Percentiles rank a stretch among this genome's conserved stretches.
These are phyloP conservation scores for Falco columbarius DNA, from an alignment of 2,797 vertebrate species.

Conservation along the genomic window DNA sequence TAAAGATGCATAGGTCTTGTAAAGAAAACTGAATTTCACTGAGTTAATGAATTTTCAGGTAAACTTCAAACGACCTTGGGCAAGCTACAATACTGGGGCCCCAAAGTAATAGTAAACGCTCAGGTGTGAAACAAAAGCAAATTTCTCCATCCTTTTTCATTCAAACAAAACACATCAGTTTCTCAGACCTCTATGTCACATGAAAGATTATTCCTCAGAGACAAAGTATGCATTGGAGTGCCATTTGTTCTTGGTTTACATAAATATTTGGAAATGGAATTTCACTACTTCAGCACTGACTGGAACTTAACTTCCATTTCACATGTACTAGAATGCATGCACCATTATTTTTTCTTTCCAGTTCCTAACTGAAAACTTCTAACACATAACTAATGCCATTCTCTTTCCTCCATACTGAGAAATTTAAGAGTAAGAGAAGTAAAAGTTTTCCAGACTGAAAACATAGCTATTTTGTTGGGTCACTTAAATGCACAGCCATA, in stretches of 20 bases:
- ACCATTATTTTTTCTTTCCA: background rate
- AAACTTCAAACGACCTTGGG: background rate
- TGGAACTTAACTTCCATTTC: background rate
- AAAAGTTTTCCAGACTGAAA: background rate
- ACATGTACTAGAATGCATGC: rapidly evolving
- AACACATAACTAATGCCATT: background rate
- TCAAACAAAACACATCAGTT: background rate
- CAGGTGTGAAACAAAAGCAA: background rate
- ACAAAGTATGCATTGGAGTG: background rate
- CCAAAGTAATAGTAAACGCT: background rate
- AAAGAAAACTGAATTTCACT: background rate
- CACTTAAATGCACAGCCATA: rapidly evolving
- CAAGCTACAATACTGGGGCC: background rate
- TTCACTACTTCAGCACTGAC: background rate
- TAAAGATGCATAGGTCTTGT: background rate
- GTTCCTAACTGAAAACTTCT: background rate
- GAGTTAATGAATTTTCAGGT: background rate
- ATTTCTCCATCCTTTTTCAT: background rate
- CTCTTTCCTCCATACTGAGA: background rate
- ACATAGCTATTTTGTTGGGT: background rate
- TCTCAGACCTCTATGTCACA: background rate
- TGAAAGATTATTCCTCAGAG: background rate
- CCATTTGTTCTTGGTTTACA: background rate
- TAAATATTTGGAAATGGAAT: background rate
- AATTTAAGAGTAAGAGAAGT: background rate